Evolutionary conservation across 2,113 vertebrate genomes (phyloP).

Genomic region (Heliornis fulica): DNA sequence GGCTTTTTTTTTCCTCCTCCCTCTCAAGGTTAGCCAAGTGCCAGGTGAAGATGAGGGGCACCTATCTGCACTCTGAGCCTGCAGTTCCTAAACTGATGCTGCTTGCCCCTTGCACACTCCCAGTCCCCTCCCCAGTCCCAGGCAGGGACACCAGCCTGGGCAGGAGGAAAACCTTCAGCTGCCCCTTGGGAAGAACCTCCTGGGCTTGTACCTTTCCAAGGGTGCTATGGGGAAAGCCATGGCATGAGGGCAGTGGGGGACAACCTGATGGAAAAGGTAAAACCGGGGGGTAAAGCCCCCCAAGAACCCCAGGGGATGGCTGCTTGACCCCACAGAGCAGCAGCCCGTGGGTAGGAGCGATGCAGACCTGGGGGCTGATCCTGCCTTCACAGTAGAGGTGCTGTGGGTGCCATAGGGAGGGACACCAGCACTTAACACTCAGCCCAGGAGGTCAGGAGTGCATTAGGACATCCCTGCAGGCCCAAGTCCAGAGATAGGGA

Average conservation of each 20-base stretch:
- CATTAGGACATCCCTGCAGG: background rate
- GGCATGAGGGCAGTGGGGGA: background rate
- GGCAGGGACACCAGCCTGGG: background rate
- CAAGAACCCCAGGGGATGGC: background rate
- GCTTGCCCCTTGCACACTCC: accelerated
- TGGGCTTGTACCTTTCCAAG: background rate
- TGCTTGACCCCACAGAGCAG: background rate
- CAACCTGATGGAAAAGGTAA: background rate
- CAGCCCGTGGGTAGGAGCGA: background rate
- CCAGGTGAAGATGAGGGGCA: background rate
- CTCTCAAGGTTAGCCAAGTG: background rate
- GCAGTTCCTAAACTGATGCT: background rate
- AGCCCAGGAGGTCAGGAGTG: background rate
- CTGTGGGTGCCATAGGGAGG: background rate
- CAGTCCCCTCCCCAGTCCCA: background rate
- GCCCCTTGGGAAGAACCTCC: background rate
- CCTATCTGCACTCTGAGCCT: background rate
- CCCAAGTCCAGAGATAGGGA: background rate
- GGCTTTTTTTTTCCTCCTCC: background rate
- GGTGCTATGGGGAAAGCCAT: background rate
- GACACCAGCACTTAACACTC: background rate
- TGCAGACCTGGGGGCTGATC: background rate
- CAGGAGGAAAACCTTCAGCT: background rate
- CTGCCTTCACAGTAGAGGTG: background rate
- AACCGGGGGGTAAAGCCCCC: background rate